phyloP scores from a whole-genome alignment of 2,797 vertebrate genomes.

The Megalops cyprinoides region DNA sequence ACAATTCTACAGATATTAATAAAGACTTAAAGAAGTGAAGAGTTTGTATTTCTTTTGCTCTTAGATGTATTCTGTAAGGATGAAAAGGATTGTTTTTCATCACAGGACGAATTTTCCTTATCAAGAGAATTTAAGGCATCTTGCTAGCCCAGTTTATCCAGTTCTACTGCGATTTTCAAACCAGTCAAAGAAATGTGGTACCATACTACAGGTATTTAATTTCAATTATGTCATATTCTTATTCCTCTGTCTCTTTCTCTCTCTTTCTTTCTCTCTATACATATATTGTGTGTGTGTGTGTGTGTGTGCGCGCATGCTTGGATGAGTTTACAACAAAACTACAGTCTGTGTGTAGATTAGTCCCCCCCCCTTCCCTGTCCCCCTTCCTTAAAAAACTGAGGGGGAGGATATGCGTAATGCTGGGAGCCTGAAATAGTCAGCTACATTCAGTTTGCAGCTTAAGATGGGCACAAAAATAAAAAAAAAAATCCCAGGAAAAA shows the following conservation, averaged over 20 bases:
- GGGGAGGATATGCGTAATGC: conserved; percentile 56
- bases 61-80: not conserved
- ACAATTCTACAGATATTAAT: not conserved
- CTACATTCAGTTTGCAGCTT: conserved; percentile 54
- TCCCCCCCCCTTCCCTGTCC: conserved; percentile 34
- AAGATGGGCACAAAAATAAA: not conserved
- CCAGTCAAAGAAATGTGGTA: not conserved
- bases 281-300: too few species aligned
- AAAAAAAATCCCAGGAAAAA: not conserved
- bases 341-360: conserved; percentile 47
- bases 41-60: not conserved
- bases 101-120: not conserved
- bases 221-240: too few species aligned
- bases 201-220: not conserved
- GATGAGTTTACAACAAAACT: not conserved
- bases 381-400: conserved; percentile 55
- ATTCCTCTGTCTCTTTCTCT: not conserved
- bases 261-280: conserved; percentile 12
- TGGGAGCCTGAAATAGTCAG: conserved; percentile 58
- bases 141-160: not conserved
- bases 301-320: conserved; percentile 35
- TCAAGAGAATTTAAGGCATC: not conserved
- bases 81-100: not conserved
- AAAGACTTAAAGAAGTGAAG: not conserved
- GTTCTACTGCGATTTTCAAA: not conserved